Conservation (phyloP, 2,888 invertebrate genomes). For the Nineta flava region DNA sequence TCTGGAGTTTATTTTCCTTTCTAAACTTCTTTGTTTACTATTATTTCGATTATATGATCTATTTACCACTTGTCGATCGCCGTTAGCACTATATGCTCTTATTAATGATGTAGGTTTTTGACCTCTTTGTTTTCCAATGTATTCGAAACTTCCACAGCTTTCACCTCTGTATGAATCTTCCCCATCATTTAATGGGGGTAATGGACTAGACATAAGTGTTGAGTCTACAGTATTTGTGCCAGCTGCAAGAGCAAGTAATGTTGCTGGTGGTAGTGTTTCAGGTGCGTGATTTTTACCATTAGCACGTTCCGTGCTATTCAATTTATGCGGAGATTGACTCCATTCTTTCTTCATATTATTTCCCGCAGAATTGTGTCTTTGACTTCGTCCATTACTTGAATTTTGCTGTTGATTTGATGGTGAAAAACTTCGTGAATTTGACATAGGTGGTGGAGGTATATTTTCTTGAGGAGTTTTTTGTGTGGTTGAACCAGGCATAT, state of each 20-base stretch:
- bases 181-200: constrained; percentile 40
- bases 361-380: constrained; percentile 5
- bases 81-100: constrained; percentile 22
- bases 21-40: constrained; percentile 22
- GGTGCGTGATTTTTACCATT: constrained; percentile 9
- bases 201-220: constrained; percentile 30
- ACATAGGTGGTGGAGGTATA: constrained; percentile 11
- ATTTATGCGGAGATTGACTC: constrained; percentile 10
- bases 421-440: constrained; percentile 18
- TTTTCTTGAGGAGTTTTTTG: constrained; percentile 8
- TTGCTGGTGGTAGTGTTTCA: constrained; percentile 33
- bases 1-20: constrained; percentile 21
- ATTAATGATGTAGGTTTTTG: constrained; percentile 21
- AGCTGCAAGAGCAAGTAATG: constrained; percentile 33
- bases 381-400: constrained; percentile 5
- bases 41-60: constrained; percentile 9
- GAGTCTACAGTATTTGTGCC: constrained; percentile 31
- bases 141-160: constrained; percentile 48
- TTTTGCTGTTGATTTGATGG: constrained; percentile 14
- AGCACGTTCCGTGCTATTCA: constrained; percentile 8
- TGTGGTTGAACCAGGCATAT: constrained; percentile 16
- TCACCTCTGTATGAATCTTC: constrained; percentile 46
- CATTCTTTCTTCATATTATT: constrained; percentile 7
- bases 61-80: constrained; percentile 13
- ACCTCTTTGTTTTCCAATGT: constrained; percentile 31